phyloP scores from a whole-genome alignment of 1,140 invertebrate species.

The Heliconius himera region DNA sequence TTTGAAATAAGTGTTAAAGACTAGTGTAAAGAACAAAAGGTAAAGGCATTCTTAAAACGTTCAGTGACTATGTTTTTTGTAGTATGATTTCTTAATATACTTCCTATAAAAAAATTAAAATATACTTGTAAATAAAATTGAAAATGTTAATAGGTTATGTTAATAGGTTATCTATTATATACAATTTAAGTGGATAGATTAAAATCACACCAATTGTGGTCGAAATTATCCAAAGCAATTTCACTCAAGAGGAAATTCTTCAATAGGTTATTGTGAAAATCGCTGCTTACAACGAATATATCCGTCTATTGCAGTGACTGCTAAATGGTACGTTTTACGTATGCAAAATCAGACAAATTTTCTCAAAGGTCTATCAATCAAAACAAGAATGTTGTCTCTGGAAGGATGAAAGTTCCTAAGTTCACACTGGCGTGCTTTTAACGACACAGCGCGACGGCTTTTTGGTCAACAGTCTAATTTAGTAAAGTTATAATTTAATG shows the following conservation, averaged over 20 bases:
- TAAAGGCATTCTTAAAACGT: neutral
- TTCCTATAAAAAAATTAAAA: neutral
- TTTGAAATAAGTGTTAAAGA: neutral
- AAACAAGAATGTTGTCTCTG: constrained; percentile 18
- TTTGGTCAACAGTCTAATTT: constrained; percentile 24
- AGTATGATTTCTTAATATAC: neutral
- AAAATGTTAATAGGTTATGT: too few relatives aligned
- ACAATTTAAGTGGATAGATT: neutral
- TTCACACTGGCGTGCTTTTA: constrained; percentile 22
- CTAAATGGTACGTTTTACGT: constrained; percentile 55
- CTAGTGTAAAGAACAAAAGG: neutral
- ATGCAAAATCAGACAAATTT: constrained; percentile 40
- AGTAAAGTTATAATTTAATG: neutral
- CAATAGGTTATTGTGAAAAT: constrained; percentile 57
- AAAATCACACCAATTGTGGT: constrained; percentile 27
- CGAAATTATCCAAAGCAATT: constrained; percentile 19
- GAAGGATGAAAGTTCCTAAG: constrained; percentile 27
- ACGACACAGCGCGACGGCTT: constrained; percentile 53
- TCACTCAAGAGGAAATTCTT: constrained; percentile 39
- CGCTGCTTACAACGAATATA: constrained; percentile 46
- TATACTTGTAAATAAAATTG: neutral
- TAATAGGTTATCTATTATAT: neutral
- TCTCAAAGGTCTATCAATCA: constrained; percentile 12
- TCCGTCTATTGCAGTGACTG: constrained; percentile 51
- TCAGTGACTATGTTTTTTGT: neutral